Conservation (phyloP, 2,797 vertebrate species). For the Nyctalus aviator region DNA sequence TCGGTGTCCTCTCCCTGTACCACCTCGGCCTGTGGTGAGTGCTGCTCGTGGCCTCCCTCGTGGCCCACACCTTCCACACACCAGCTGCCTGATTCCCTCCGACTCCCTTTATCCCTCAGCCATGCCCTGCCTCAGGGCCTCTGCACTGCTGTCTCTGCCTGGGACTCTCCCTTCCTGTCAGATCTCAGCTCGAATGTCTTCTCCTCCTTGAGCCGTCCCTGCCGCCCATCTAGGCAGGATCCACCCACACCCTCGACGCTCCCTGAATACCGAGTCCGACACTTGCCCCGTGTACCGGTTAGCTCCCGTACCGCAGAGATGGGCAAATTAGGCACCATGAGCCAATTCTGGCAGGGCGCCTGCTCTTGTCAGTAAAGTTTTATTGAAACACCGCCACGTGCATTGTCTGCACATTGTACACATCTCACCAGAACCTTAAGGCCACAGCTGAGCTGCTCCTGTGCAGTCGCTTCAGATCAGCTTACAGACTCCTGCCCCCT, state of each 20-base stretch:
- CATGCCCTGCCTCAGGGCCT: neutral
- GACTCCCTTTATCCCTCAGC: neutral
- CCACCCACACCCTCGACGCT: neutral
- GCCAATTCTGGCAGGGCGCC: neutral
- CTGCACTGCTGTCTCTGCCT: neutral
- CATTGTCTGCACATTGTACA: neutral
- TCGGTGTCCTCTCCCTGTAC: neutral
- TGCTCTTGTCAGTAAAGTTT: slow-evolving; percentile 11
- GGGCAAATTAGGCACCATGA: neutral
- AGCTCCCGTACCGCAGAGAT: neutral
- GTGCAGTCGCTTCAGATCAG: neutral
- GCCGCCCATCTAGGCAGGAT: neutral
- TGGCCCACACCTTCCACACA: neutral
- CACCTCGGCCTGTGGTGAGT: neutral
- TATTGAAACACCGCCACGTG: neutral
- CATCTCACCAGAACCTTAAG: neutral
- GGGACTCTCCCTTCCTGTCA: neutral
- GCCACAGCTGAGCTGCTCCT: neutral
- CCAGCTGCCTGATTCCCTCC: neutral
- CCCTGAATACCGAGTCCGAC: neutral
- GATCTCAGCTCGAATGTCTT: neutral
- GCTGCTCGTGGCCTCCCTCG: neutral
- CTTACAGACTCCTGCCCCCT: neutral
- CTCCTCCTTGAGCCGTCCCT: neutral
- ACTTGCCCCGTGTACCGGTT: neutral